Evolutionary conservation across 1,140 invertebrate genomes (phyloP), one percentile per base, ranked within the genome.

Genomic region (Drosophila repletoides): DNA sequence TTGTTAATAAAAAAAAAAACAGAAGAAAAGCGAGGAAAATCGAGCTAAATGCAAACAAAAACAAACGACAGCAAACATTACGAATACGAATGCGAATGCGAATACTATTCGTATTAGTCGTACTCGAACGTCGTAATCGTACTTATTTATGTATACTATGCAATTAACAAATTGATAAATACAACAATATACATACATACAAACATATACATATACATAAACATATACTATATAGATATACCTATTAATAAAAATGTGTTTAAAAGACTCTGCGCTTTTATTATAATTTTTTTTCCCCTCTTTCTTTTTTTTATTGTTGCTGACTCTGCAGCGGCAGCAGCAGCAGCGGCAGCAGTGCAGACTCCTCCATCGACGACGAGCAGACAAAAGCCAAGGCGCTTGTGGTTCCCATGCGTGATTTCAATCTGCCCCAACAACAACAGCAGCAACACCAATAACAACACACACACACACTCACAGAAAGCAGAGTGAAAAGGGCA

Each of bases 361-460:
- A n/a, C n/a, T n/a, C n/a, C n/a, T n/a, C n/a, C n/a, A n/a, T 43
- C 40, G 60, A 76, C 83, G 74, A 84, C 74, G 76, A 60, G 49
- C 58, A 84, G 70, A 84, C 73, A 84, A 84, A 73, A 77, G 77
- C 73, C 65, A 77, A 58, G 75, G 80, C 79, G 75, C 79, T 83
- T 83, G 64, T 67, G 70, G 79, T 86, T 86, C 81, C 80, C 80
- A 80, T 86, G 80, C 80, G 72, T 86, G 80, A 86, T 86, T 86
- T 49, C 80, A 79, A 86, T 86, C 80, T 86, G 71, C 36, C 55
- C 61, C 38, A 55, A 59, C 40, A 74, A 26, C 24, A 60, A 41
- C 53, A 55, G 21, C 24, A 43, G 46, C 43, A 49, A 36, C 29
- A 10, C 41, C 17, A 38, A 9, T 19, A 45, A 53, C 29, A 58